Evolutionary conservation across 2,797 vertebrate genomes (phyloP), one percentile per base, ranked within the genome.

Genomic region (Petrocephalus schoutedeni): DNA sequence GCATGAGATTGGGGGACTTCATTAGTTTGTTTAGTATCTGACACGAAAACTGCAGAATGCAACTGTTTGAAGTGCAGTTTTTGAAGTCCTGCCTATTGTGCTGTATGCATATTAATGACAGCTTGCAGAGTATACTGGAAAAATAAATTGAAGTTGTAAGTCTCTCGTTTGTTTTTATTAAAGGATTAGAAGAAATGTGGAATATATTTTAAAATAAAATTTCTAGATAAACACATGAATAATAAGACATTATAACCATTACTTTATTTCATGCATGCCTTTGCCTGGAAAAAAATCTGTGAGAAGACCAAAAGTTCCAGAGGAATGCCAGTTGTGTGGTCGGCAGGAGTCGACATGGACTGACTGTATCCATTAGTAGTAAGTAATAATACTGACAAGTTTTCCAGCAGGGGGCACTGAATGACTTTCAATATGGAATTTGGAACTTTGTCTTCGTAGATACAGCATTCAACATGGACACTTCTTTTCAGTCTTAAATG

Each of bases 11-110:
- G 28, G 28, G 28, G 28, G 32, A 71, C 64, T 36, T 36, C 64
- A 71, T 71, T 71, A 36, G 32, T 71, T 71, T 71, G 64, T 71
- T 71, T 71, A 71, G 64, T 71, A 71, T 71, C 64, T 71, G 32
- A 71, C 32, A 71, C 64, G 12, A 28, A 16, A 71, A 16, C 64
- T 5, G 28, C 14, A 28, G 32, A 36, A 71, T 71, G 36, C 32
- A 71, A 36, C 64, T 4, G 32, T 71, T 71, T 71, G 64, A 71
- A 71, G 32, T 71, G 32, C 64, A 71, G 64, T 71, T 71, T 71
- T 16, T 71, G 64, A 71, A 71, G 64, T 4, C 12, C 14, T 71
- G 12, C 64, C 32, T 28, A 71, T 71, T 71, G 64, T 36, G 64
- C 28, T 36, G 12, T 2, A 71, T 71, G 28, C 64, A 71, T 71